These are phyloP conservation scores for Antechinus stuartii DNA, from an alignment of 2,113 vertebrate species.

Conservation along the genomic window DNA sequence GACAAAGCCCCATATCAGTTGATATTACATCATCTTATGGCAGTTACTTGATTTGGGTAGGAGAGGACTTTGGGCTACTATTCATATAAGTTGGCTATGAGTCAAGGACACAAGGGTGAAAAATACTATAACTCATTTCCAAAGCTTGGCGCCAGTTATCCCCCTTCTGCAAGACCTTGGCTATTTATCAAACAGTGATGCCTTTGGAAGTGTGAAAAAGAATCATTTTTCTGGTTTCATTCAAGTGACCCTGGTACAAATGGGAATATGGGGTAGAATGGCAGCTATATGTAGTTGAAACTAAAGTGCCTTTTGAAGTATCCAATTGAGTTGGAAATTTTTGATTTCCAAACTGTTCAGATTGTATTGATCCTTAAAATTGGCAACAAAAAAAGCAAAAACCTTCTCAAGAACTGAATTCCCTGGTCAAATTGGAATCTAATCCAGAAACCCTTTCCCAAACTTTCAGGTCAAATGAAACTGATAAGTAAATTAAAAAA, in stretches of 20 bases:
- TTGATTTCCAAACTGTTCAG: background rate
- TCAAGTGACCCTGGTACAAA: slow-evolving; percentile 42
- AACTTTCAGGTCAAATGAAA: background rate
- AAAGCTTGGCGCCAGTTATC: slow-evolving; percentile 30
- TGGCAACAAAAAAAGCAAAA: background rate
- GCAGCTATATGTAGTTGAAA: background rate
- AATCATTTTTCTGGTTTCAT: slow-evolving; percentile 15
- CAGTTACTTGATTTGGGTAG: slow-evolving; percentile 52
- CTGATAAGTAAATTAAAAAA: background rate
- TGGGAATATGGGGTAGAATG: background rate
- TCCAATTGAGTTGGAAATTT: background rate
- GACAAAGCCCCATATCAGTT: background rate
- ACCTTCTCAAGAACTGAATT: background rate
- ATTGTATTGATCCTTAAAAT: background rate
- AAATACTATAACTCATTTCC: slow-evolving; percentile 1
- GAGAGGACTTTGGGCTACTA: slow-evolving; percentile 66
- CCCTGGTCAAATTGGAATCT: background rate
- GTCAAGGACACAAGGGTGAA: slow-evolving; percentile 34
- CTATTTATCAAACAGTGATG: slow-evolving; percentile 42
- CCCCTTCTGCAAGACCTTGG: slow-evolving; percentile 12
- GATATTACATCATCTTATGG: slow-evolving; percentile 27
- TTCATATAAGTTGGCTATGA: slow-evolving; percentile 54
- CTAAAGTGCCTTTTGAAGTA: slow-evolving; percentile 27
- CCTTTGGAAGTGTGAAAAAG: slow-evolving; percentile 35
- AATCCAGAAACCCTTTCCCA: slow-evolving; percentile 2